Evolutionary conservation across 2,797 vertebrate species (phyloP).

Genomic region (Aphelocoma californica): DNA sequence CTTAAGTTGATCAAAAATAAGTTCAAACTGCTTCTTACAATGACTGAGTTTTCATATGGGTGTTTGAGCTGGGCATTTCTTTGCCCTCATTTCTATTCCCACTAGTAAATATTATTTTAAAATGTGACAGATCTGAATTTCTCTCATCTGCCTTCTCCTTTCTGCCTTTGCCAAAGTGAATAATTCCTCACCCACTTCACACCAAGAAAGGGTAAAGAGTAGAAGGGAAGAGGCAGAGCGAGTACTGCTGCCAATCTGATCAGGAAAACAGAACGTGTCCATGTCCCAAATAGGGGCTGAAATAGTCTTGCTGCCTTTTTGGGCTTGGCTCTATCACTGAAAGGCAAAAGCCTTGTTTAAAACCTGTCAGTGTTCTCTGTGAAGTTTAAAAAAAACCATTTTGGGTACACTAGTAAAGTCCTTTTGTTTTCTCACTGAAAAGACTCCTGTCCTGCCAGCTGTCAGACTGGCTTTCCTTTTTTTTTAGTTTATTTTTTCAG

Average conservation of each 20-base stretch:
- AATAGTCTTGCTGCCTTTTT: conserved; percentile 54
- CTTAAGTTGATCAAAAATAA: background rate
- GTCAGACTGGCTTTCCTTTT: background rate
- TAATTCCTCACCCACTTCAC: conserved; percentile 41
- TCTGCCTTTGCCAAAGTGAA: conserved; percentile 17
- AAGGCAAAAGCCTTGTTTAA: conserved; percentile 27
- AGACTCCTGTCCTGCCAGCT: background rate
- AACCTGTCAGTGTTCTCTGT: background rate
- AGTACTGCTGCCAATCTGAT: conserved; percentile 48
- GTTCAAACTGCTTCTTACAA: background rate
- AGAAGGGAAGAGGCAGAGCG: conserved; percentile 23
- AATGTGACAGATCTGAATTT: background rate
- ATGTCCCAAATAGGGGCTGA: conserved; percentile 57
- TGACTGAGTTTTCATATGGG: background rate
- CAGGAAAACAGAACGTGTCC: conserved; percentile 24
- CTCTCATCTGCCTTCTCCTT: conserved; percentile 26
- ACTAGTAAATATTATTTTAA: conserved; percentile 45
- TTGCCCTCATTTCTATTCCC: background rate
- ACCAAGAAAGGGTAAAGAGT: conserved; percentile 59
- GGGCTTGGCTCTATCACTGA: conserved; percentile 9
- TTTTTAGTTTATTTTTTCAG: background rate
- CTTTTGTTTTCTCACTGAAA: background rate
- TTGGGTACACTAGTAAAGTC: background rate
- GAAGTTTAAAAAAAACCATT: background rate
- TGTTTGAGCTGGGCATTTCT: background rate